A percentile compares a stretch with the other conserved stretches of the same genome.
These are phyloP conservation scores for Holocentrus rufus DNA, from an alignment of 2,797 vertebrate species.

Conservation along the genomic window DNA sequence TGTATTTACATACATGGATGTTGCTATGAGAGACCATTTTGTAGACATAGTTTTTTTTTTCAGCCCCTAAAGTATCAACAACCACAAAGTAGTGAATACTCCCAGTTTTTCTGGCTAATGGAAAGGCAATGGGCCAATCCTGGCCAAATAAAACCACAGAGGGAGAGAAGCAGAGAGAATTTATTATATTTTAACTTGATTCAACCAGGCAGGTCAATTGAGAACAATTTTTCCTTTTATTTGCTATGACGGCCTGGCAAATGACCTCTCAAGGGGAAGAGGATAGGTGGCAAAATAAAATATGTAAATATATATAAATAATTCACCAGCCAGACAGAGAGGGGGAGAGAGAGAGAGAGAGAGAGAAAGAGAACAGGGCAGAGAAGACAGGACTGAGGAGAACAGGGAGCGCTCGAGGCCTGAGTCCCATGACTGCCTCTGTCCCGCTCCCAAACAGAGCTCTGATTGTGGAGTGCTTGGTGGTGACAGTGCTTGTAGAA, in stretches of 20 bases:
- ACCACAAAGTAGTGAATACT: conserved; percentile 57
- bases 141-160: conserved; percentile 67
- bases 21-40: conserved; percentile 64
- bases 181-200: conserved; percentile 34
- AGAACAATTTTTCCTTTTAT: conserved; percentile 12
- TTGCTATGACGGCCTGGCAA: not conserved
- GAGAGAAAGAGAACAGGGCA: conserved; percentile 14
- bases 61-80: conserved; percentile 54
- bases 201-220: conserved; percentile 18
- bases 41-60: conserved; percentile 54
- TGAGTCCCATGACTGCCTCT: conserved; percentile 70
- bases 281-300: conserved; percentile 1
- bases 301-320: not conserved
- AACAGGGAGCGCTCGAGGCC: conserved; percentile 50
- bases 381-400: conserved; percentile 15
- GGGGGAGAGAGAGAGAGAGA: conserved; percentile 23
- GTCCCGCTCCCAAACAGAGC: conserved; percentile 67
- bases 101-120: conserved; percentile 57
- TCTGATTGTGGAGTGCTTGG: conserved; percentile 71
- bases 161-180: conserved; percentile 39
- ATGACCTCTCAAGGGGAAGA: conserved; percentile 6
- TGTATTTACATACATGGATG: conserved; percentile 35
- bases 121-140: conserved; percentile 65
- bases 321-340: not conserved
- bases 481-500: conserved; percentile 71